Evolutionary conservation across 2,113 vertebrate species (phyloP), one percentile per base, ranked within the genome.

Genomic region (Suricata suricatta): DNA sequence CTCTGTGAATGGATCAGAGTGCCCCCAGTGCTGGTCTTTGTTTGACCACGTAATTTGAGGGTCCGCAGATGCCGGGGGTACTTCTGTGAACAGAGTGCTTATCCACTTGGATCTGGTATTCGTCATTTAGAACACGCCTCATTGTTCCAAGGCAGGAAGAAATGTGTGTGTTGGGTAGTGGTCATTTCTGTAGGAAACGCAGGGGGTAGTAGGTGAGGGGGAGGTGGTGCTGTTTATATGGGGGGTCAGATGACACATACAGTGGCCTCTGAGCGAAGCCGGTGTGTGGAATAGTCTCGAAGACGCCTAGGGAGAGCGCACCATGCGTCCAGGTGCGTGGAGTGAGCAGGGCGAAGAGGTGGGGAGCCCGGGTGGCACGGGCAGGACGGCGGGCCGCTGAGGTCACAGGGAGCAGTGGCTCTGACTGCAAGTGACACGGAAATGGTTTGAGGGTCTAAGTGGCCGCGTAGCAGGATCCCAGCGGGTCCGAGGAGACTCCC

Each of bases 311-410:
- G 71, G 72, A 27, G 66, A 64, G 41, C 8, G 3, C n/a, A 6
- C n/a, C 21, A 19, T 38, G 1, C 2, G 60, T 38, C 12, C 16
- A 9, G 23, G 71, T 16, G 21, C 50, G 7, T 13, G 27, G 60
- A 23, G 31, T 10, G 16, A 23, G 3, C 31, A 31, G 82, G 54
- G 57, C 14, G 7, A 15, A 41, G 60, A 17, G 47, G 38, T 1
- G 21, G 72, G 33, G 23, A 33, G 11, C 87, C 60, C 71, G 7
- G 8, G 50, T 41, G 72, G 52, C 17, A 0, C 11, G 17, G n/a
- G 29, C 33, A 23, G 2, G 6, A 29, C 3, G 10, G 63, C 12
- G 6, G 27, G 0, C 0, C 0, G 0, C 7, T 4, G 29, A 19
- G 35, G 52, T 33, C 35, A 11, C 29, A 33, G 25, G 52, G 35